Conservation (phyloP, 2,113 vertebrate genomes). For the Pachycephala philippinensis region DNA sequence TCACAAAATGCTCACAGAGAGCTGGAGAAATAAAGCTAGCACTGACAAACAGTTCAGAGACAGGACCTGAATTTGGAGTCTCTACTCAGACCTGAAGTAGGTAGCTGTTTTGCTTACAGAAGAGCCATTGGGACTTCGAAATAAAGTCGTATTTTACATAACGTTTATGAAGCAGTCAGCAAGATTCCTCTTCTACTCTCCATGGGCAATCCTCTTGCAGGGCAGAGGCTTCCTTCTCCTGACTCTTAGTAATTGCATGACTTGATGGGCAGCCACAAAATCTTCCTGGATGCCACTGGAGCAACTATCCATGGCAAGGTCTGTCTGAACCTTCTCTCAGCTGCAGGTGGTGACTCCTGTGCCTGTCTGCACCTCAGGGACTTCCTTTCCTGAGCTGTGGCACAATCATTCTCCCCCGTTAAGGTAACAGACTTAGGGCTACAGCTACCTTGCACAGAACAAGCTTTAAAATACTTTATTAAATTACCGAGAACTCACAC, state of each 20-base stretch:
- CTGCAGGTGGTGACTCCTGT: neutral
- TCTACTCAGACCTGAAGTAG: neutral
- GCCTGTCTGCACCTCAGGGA: neutral
- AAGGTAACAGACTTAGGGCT: neutral
- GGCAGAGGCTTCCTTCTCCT: neutral
- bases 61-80: neutral
- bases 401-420: neutral
- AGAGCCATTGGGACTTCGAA: neutral
- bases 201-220: neutral
- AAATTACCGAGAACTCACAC: neutral
- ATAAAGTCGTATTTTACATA: neutral
- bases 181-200: neutral
- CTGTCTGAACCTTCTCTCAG: neutral
- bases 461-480: neutral
- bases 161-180: accelerated
- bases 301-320: neutral
- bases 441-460: neutral
- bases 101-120: neutral
- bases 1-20: neutral
- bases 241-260: neutral
- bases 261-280: neutral
- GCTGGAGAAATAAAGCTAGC: neutral
- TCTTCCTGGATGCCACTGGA: neutral
- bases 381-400: neutral
- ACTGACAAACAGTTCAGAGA: constrained; percentile 23